These are phyloP conservation scores for Hippocampus mohnikei DNA, from an alignment of 2,113 vertebrate species.

Conservation along the genomic window DNA sequence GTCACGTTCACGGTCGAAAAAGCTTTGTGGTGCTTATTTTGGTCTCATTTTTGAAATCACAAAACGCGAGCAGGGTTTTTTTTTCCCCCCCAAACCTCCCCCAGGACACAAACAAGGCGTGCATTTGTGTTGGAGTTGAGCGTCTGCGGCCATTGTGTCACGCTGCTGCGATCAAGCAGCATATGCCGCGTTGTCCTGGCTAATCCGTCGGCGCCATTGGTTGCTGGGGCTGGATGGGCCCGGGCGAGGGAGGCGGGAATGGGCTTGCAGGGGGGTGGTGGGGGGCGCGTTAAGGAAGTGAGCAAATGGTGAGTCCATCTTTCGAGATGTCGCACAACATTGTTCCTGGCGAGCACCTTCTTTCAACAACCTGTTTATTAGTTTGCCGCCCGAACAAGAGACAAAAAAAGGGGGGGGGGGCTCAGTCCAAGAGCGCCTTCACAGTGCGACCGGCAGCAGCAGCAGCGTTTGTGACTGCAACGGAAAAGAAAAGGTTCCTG, in stretches of 20 bases:
- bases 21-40: too few relatives aligned
- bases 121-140: not conserved
- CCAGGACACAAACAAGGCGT: not conserved
- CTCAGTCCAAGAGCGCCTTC: not conserved
- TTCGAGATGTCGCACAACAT: constrained; percentile 24
- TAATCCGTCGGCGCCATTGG: constrained; percentile 60
- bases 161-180: constrained; percentile 36
- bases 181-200: constrained; percentile 33
- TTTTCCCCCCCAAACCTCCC: too few relatives aligned
- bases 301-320: constrained; percentile 41
- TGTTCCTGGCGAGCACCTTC: constrained; percentile 4
- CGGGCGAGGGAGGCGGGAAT: not conserved
- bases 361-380: not conserved
- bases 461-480: not conserved
- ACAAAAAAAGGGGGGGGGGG: not conserved
- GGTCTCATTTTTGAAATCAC: too few relatives aligned
- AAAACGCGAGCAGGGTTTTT: not conserved
- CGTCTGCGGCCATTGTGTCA: not conserved
- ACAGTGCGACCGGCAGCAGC: not conserved
- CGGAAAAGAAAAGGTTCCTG: constrained; percentile 26
- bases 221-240: constrained; percentile 5
- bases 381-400: constrained; percentile 1
- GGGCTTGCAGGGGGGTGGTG: accelerated
- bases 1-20: too few relatives aligned
- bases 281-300: constrained; percentile 33